These are phyloP conservation scores for Drosophila fungiperda DNA, from an alignment of 2,888 invertebrate species.

Conservation along the genomic window DNA sequence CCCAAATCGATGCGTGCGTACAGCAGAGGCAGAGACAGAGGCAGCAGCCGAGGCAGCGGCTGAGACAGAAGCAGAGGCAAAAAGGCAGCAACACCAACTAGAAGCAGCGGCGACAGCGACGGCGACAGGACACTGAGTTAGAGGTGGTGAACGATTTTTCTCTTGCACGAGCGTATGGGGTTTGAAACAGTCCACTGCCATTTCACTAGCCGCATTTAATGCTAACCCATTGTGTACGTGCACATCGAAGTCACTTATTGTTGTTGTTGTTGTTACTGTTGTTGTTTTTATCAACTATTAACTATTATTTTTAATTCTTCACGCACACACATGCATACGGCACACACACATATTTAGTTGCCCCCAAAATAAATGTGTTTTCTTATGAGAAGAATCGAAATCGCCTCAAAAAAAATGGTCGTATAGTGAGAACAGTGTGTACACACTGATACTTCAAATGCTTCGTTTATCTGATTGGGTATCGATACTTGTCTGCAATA, in stretches of 20 bases:
- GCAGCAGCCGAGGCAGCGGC: slow-evolving; percentile 48
- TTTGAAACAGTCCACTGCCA: slow-evolving; percentile 50
- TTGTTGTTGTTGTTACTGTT: slow-evolving; percentile 37
- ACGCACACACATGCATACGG: slow-evolving; percentile 54
- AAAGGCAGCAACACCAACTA: slow-evolving; percentile 54
- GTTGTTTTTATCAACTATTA: slow-evolving; percentile 31
- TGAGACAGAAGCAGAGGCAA: slow-evolving; percentile 14
- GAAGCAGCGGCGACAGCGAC: slow-evolving; percentile 47
- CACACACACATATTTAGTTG: slow-evolving; percentile 62
- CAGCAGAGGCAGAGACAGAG: slow-evolving; percentile 46
- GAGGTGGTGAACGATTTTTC: slow-evolving; percentile 70
- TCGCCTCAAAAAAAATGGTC: slow-evolving; percentile 65
- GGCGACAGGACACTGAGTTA: slow-evolving; percentile 59
- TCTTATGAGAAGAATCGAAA: slow-evolving; percentile 67
- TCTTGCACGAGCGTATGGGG: slow-evolving; percentile 59
- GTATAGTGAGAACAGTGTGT: slow-evolving; percentile 56
- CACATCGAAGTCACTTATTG: slow-evolving; percentile 38
- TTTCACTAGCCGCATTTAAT: slow-evolving; percentile 49
- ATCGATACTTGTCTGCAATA: slow-evolving; percentile 36
- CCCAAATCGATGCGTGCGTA: slow-evolving; percentile 78
- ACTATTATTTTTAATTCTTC: slow-evolving; percentile 48
- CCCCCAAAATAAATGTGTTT: slow-evolving; percentile 65
- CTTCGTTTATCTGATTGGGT: slow-evolving; percentile 47
- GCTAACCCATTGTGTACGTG: slow-evolving; percentile 44
- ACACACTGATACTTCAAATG: slow-evolving; percentile 44